Percentiles rank a stretch among this genome's conserved stretches.
phyloP scores from a whole-genome alignment of 30 jellyfish, hydroid and myxozoan genomes.

The Phacellophora camtschatica region DNA sequence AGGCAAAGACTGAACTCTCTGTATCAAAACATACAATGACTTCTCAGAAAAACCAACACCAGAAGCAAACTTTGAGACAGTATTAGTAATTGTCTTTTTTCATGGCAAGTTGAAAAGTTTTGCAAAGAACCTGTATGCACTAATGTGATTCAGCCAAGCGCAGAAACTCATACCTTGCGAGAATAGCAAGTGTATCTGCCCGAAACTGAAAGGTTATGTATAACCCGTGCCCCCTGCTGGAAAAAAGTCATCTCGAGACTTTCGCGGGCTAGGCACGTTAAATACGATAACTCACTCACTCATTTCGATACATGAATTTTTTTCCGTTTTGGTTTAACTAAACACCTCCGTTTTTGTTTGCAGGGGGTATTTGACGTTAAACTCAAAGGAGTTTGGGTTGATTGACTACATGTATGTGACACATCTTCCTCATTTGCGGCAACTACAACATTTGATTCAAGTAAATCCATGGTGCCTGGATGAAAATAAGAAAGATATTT shows the following conservation, averaged over 20 bases:
- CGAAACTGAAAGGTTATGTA: not conserved
- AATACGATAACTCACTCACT: not conserved
- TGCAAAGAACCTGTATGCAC: slow-evolving; percentile 30
- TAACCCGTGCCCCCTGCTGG: too few species aligned
- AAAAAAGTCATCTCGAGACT: not conserved
- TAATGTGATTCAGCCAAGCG: slow-evolving; percentile 23
- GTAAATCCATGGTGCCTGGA: too few species aligned
- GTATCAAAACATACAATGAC: slow-evolving; percentile 15
- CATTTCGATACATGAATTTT: not conserved
- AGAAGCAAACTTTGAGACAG: slow-evolving; percentile 48
- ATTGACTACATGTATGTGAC: too few species aligned
- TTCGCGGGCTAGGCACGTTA: not conserved
- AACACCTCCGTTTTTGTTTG: too few species aligned
- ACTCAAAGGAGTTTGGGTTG: too few species aligned
- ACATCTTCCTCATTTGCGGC: too few species aligned
- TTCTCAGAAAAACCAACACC: slow-evolving; percentile 39
- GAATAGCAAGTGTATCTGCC: not conserved
- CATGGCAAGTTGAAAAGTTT: too few species aligned
- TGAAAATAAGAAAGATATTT: too few species aligned
- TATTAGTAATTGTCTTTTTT: too few species aligned
- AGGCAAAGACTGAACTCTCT: slow-evolving; percentile 8
- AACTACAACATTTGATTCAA: too few species aligned
- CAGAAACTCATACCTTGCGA: slow-evolving; percentile 26
- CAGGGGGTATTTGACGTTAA: too few species aligned
- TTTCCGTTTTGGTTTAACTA: too few species aligned